phyloP scores from a whole-genome alignment of 2,113 vertebrate genomes.

The Paradisaea rubra region DNA sequence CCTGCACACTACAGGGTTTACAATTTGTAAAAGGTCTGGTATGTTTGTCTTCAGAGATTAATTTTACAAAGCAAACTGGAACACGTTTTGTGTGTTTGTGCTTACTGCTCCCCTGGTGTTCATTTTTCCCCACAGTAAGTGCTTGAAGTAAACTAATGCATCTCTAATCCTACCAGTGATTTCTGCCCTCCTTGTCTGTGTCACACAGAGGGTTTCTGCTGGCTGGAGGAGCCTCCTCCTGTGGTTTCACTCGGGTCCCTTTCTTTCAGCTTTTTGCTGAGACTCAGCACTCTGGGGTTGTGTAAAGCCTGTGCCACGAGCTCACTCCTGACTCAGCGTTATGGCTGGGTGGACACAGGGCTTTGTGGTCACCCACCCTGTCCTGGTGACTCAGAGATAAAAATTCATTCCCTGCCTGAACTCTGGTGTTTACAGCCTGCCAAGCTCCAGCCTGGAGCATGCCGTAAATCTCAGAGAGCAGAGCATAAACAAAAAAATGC shows the following conservation, averaged over 20 bases:
- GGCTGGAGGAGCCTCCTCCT: neutral
- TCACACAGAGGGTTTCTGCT: neutral
- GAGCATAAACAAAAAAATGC: constrained; percentile 3
- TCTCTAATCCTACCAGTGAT: neutral
- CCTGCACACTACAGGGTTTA: neutral
- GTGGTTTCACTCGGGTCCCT: neutral
- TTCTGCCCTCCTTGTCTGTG: neutral
- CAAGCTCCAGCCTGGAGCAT: neutral
- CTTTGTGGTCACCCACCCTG: constrained; percentile 18
- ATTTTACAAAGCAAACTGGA: constrained; percentile 8
- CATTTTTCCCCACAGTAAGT: neutral
- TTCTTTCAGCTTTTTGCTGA: constrained; percentile 4
- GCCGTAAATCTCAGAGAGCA: neutral
- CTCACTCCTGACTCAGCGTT: constrained; percentile 46
- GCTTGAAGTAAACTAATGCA: neutral
- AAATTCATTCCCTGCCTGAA: neutral
- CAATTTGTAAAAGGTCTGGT: constrained; percentile 9
- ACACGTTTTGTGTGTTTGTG: neutral
- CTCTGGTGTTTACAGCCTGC: neutral
- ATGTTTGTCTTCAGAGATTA: constrained; percentile 20
- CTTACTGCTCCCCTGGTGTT: neutral
- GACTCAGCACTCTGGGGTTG: neutral
- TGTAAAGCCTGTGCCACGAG: neutral
- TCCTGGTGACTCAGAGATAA: constrained; percentile 3
- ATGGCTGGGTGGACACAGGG: neutral